Conservation (phyloP, 2,888 invertebrate species). For the Autographa pulchrina region DNA sequence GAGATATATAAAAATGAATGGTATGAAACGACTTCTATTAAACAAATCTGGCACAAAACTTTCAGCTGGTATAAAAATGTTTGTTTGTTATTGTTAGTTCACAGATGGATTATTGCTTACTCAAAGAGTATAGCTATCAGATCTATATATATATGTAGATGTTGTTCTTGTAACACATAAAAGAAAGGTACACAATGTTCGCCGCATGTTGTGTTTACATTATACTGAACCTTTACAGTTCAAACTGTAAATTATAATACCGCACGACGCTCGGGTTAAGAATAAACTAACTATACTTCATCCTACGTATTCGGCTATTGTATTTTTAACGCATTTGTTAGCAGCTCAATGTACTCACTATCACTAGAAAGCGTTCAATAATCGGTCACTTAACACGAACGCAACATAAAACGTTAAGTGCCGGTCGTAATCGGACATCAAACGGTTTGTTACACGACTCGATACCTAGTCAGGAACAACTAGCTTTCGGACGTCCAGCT, state of each 20-base stretch:
- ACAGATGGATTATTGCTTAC: conserved; percentile 26
- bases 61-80: conserved; percentile 17
- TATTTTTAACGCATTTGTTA: conserved; percentile 49
- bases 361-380: conserved; percentile 71
- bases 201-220: conserved; percentile 29
- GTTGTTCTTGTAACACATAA: conserved; percentile 27
- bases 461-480: conserved; percentile 60
- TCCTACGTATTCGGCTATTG: conserved; percentile 36
- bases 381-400: conserved; percentile 75
- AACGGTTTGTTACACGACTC: conserved; percentile 71
- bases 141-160: conserved; percentile 17
- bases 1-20: conserved; percentile 27
- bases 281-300: conserved; percentile 39
- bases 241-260: conserved; percentile 44
- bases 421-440: conserved; percentile 74
- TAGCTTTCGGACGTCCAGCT: conserved; percentile 66
- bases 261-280: conserved; percentile 11
- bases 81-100: conserved; percentile 24
- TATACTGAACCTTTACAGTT: conserved; percentile 37
- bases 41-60: conserved; percentile 14
- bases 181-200: conserved; percentile 41
- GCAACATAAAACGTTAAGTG: conserved; percentile 74
- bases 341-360: conserved; percentile 53
- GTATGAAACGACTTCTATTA: conserved; percentile 16
- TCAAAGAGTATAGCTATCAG: conserved; percentile 3